These are phyloP conservation scores for Aphis gossypii DNA, from an alignment of 1,140 invertebrate species.

Conservation along the genomic window DNA sequence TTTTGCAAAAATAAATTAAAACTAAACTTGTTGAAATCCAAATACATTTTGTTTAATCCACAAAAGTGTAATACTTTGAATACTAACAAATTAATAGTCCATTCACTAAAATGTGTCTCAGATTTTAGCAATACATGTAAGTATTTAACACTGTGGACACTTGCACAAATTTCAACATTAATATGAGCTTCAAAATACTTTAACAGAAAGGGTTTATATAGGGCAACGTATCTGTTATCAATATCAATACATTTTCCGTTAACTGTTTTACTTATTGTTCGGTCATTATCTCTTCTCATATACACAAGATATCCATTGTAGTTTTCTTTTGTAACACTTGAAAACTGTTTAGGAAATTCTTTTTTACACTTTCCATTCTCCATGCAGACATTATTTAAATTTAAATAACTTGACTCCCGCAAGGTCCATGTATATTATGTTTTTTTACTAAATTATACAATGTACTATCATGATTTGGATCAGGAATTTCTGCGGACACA, in stretches of 20 bases:
- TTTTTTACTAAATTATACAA: neutral
- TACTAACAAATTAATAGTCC: too few relatives aligned
- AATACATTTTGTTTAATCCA: too few relatives aligned
- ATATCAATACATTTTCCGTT: constrained; percentile 61
- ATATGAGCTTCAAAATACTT: constrained; percentile 63
- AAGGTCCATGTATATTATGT: too few relatives aligned
- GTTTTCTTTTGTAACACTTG: constrained; percentile 11
- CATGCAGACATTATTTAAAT: too few relatives aligned
- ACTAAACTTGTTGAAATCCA: too few relatives aligned
- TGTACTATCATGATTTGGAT: neutral
- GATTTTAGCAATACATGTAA: too few relatives aligned
- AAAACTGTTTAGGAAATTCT: neutral
- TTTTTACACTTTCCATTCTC: neutral
- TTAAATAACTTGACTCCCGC: too few relatives aligned
- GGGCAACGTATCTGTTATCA: constrained; percentile 64
- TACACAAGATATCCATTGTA: constrained; percentile 64
- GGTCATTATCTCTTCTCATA: constrained; percentile 60
- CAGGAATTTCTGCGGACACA: neutral
- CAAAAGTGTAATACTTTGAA: too few relatives aligned
- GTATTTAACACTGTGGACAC: too few relatives aligned
- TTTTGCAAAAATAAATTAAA: too few relatives aligned
- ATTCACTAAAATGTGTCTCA: too few relatives aligned
- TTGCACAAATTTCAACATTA: constrained; percentile 64
- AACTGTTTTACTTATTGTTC: neutral
- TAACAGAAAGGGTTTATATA: constrained; percentile 63